Percentiles rank a stretch among this genome's conserved stretches.
Evolutionary conservation across 1,140 invertebrate genomes (phyloP).

Genomic region (Onthophagus taurus): DNA sequence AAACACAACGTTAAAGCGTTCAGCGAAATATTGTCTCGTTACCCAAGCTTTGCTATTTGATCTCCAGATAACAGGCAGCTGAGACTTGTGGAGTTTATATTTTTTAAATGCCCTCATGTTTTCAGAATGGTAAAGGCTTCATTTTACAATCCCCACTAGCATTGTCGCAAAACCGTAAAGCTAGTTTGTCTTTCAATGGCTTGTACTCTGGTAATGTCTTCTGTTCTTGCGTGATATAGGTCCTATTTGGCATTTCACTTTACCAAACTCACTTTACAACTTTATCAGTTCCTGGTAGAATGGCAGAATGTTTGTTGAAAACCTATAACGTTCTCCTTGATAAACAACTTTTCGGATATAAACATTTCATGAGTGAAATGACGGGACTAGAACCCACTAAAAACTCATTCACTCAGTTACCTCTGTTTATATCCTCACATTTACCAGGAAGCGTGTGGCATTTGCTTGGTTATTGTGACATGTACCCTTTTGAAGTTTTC

Average conservation of each 20-base stretch:
- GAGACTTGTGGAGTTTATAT: constrained; percentile 6
- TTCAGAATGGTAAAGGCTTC: background rate
- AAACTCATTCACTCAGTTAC: no score
- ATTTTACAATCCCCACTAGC: constrained; percentile 12
- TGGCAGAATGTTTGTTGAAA: no score
- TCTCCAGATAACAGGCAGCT: constrained; percentile 8
- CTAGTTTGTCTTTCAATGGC: constrained; percentile 13
- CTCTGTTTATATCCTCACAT: no score
- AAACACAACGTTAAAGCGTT: constrained; percentile 8
- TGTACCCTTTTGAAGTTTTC: no score
- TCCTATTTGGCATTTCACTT: constrained; percentile 1
- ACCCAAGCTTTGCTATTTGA: constrained; percentile 1
- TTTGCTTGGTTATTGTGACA: no score
- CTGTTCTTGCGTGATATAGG: constrained; percentile 10
- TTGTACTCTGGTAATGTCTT: constrained; percentile 14
- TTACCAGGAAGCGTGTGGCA: no score
- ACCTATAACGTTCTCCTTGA: no score
- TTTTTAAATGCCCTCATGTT: constrained; percentile 2
- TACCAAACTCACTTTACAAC: no score
- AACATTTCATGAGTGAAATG: no score
- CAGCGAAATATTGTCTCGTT: background rate
- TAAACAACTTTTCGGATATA: no score
- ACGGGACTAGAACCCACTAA: no score
- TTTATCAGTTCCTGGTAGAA: no score
- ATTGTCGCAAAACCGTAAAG: constrained; percentile 7